A percentile compares a stretch with the other conserved stretches of the same genome.
These are phyloP conservation scores for Melanargia galathea DNA, from an alignment of 2,888 invertebrate species.

Conservation along the genomic window DNA sequence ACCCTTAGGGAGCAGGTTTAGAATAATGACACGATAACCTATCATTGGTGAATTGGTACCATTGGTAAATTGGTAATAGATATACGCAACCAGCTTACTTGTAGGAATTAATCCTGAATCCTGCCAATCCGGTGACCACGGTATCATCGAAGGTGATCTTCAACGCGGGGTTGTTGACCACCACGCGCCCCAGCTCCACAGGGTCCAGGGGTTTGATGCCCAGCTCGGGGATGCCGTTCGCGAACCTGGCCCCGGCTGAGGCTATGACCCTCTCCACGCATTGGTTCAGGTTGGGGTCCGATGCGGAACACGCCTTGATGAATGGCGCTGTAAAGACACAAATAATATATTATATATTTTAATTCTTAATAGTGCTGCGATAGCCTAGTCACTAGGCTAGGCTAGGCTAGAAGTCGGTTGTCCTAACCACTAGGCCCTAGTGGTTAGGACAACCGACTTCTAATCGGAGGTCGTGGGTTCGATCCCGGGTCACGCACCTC, in stretches of 20 bases:
- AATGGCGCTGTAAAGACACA: constrained; percentile 65
- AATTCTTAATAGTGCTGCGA: too few relatives aligned
- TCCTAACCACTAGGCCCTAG: too few relatives aligned
- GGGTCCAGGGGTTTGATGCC: constrained; percentile 77
- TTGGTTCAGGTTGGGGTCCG: constrained; percentile 66
- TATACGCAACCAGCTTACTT: too few relatives aligned
- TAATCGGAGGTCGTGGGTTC: too few relatives aligned
- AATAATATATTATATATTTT: not conserved
- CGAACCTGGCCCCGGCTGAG: constrained; percentile 60
- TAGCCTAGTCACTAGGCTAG: too few relatives aligned
- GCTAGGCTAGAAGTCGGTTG: too few relatives aligned
- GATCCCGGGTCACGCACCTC: too few relatives aligned
- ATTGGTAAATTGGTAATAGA: too few relatives aligned
- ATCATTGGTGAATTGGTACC: too few relatives aligned
- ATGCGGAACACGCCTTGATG: constrained; percentile 71
- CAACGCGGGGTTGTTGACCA: constrained; percentile 69
- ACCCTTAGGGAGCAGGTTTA: too few relatives aligned
- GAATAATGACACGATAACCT: too few relatives aligned
- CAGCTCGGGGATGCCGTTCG: constrained; percentile 72
- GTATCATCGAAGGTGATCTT: constrained; percentile 73
- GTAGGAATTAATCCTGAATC: constrained; percentile 64
- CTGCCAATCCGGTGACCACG: constrained; percentile 69
- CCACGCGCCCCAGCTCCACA: constrained; percentile 68
- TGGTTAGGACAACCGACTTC: too few relatives aligned
- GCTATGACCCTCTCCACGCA: constrained; percentile 65